phyloP scores from a whole-genome alignment of 2,797 vertebrate species.

The Urocyon cinereoargenteus region DNA sequence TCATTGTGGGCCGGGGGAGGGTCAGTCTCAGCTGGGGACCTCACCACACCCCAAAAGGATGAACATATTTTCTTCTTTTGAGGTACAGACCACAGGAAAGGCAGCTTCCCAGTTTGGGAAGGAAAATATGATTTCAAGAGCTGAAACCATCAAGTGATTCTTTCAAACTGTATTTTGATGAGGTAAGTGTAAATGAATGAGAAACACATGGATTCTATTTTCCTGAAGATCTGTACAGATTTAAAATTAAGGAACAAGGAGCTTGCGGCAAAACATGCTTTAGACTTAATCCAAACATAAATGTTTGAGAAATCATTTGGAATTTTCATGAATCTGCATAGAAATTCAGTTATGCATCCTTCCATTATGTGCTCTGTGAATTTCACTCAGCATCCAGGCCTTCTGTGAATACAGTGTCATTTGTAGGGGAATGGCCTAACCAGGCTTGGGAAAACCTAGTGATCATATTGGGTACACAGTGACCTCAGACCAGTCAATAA shows the following conservation, averaged over 20 bases:
- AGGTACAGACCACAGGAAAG: neutral
- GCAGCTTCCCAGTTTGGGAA: neutral
- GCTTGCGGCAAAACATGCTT: slow-evolving; percentile 57
- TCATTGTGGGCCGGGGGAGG: slow-evolving; percentile 20
- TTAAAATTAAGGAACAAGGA: slow-evolving; percentile 72
- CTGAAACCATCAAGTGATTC: slow-evolving; percentile 51
- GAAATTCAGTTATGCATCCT: slow-evolving; percentile 55
- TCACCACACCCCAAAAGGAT: neutral
- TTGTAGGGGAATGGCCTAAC: neutral
- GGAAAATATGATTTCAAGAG: slow-evolving; percentile 68
- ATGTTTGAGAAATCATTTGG: slow-evolving; percentile 70
- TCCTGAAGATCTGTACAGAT: slow-evolving; percentile 53
- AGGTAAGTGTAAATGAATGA: slow-evolving; percentile 70
- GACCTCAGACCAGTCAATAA: neutral
- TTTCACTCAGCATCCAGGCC: neutral
- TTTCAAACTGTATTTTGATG: slow-evolving; percentile 73
- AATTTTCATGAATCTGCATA: slow-evolving; percentile 51
- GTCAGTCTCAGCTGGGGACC: neutral
- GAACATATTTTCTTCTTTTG: slow-evolving; percentile 29
- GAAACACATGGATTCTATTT: slow-evolving; percentile 70
- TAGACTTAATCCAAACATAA: slow-evolving; percentile 70
- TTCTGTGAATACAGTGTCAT: neutral
- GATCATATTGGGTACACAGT: neutral
- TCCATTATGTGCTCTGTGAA: slow-evolving; percentile 2
- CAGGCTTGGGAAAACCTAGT: neutral